These are phyloP conservation scores for Lepisosteus oculatus DNA, from an alignment of 2,113 vertebrate genomes.

Conservation along the genomic window DNA sequence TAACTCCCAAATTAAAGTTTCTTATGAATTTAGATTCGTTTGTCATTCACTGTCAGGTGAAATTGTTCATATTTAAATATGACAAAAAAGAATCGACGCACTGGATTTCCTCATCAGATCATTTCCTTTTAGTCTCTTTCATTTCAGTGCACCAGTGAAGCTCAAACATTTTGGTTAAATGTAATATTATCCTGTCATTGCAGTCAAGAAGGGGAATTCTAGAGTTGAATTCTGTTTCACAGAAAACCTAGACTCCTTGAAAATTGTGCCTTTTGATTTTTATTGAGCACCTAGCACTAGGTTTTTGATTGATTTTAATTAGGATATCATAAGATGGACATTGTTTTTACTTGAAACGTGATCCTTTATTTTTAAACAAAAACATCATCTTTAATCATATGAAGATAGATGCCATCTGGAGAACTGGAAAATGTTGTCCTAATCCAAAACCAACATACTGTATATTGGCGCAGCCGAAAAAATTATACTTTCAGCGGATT, in stretches of 20 bases:
- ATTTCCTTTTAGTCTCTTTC: background rate
- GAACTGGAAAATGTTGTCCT: constrained; percentile 37
- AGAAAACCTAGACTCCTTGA: too few relatives aligned
- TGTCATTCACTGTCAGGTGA: too few relatives aligned
- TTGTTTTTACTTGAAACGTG: background rate
- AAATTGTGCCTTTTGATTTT: background rate
- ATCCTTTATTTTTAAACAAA: background rate
- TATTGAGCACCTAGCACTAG: background rate
- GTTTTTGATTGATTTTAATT: background rate
- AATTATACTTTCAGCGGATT: background rate
- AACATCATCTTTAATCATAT: background rate
- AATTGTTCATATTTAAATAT: too few relatives aligned
- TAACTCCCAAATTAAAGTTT: too few relatives aligned
- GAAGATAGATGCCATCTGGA: constrained; percentile 26
- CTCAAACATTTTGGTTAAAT: background rate
- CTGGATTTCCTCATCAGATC: background rate
- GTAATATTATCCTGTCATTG: background rate
- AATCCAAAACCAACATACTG: constrained; percentile 35
- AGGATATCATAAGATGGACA: background rate
- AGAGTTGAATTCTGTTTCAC: too few relatives aligned
- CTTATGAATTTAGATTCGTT: too few relatives aligned
- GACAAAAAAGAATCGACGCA: too few relatives aligned
- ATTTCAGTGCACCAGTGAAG: background rate
- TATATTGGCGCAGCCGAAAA: background rate
- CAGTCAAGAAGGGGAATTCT: too few relatives aligned